Evolutionary conservation across 2,888 invertebrate genomes (phyloP).

Genomic region (Pollenia labialis): DNA sequence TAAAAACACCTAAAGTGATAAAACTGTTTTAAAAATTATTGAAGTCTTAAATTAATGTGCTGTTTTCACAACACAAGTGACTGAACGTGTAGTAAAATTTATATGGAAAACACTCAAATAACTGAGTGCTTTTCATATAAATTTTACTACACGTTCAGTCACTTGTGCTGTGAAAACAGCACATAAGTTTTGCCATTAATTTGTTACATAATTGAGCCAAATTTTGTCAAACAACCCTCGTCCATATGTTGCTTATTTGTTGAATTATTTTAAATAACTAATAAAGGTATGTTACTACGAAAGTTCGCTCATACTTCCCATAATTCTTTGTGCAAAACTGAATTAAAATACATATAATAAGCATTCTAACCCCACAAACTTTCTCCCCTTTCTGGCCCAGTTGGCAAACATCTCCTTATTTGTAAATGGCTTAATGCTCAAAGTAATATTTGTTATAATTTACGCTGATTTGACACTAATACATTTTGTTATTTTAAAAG

Average conservation of each 20-base stretch:
- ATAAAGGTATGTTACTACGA: neutral
- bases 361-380: neutral
- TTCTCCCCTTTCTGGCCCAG: neutral
- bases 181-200: too few relatives aligned
- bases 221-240: neutral
- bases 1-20: too few relatives aligned
- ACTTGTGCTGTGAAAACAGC: too few relatives aligned
- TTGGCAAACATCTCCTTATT: neutral
- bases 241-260: neutral
- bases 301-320: neutral
- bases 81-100: too few relatives aligned
- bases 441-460: constrained; percentile 70
- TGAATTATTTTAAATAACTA: neutral
- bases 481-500: constrained; percentile 71
- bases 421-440: constrained; percentile 60
- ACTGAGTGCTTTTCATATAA: too few relatives aligned
- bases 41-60: too few relatives aligned
- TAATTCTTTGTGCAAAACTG: neutral
- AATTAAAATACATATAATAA: constrained; percentile 10
- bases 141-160: too few relatives aligned
- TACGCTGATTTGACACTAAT: constrained; percentile 71
- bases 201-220: too few relatives aligned
- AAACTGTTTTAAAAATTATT: too few relatives aligned
- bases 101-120: too few relatives aligned
- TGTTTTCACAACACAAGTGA: too few relatives aligned